Percentiles rank a stretch among this genome's conserved stretches.
These are phyloP conservation scores for Ornithoptera alexandrae DNA, from an alignment of 2,888 invertebrate genomes.

Conservation along the genomic window DNA sequence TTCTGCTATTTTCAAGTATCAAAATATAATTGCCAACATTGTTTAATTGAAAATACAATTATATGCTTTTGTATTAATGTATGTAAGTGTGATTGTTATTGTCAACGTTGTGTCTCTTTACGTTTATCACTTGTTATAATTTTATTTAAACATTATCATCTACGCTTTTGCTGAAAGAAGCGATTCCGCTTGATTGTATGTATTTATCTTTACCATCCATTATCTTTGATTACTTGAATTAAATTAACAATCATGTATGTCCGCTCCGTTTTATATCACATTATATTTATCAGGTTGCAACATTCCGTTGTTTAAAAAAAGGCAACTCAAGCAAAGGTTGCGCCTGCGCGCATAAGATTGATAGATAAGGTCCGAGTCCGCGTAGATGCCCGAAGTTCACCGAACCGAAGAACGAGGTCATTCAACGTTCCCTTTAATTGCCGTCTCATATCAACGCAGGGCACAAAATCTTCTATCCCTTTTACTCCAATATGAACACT, in stretches of 20 bases:
- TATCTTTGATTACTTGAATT: not conserved
- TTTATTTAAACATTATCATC: no score
- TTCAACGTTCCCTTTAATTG: slow-evolving; percentile 67
- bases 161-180: no score
- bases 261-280: not conserved
- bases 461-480: slow-evolving; percentile 44
- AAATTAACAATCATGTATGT: not conserved
- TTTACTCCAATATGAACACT: slow-evolving; percentile 58
- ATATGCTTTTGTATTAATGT: no score
- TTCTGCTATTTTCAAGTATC: no score
- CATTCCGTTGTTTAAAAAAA: slow-evolving; percentile 35
- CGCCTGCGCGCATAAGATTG: slow-evolving; percentile 62
- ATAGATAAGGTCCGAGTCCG: slow-evolving; percentile 62
- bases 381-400: slow-evolving; percentile 57
- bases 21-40: no score
- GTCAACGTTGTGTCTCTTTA: no score
- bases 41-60: no score
- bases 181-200: no score
- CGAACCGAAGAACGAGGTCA: slow-evolving; percentile 58
- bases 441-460: slow-evolving; percentile 61
- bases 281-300: slow-evolving; percentile 25
- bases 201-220: not conserved
- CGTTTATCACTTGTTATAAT: no score
- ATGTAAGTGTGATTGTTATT: no score
- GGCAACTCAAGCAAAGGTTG: slow-evolving; percentile 48